Evolutionary conservation across 2,113 vertebrate species (phyloP), one percentile per base, ranked within the genome.

Genomic region (Pachyramphus minor): DNA sequence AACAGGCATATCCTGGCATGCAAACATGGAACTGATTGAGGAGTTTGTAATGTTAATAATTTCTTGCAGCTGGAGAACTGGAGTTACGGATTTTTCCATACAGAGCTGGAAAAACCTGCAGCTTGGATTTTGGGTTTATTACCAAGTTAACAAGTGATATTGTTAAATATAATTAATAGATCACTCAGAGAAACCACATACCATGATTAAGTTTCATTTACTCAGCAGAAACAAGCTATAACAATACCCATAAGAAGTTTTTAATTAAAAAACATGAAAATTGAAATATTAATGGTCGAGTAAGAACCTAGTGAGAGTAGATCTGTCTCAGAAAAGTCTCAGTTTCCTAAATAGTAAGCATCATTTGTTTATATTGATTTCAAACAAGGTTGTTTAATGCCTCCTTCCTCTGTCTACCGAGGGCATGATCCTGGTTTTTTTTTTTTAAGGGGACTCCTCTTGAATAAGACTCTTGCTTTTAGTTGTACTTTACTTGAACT

Each of bases 1-100:
- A 87, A 41, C 4, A 78, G 41, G 18, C 9, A 28, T 28, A 35
- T 39, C 17, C 33, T 62, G 9, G 14, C 50, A n/a, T 35, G 18
- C 28, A 72, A 55, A 44, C 21, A 23, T 0, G 0, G 75, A 21
- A 33, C 45, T 45, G 35, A 28, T 24, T 24, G 24, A 2, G 0
- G 50, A 42, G 6, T 44, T 35, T 69, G 22, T 37, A 42, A 37
- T 30, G 55, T 16, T 74, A 41, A 37, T n/a, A 45, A 42, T 47
- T 63, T 52, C 55, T 74, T 79, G 31, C 20, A 84, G 23, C 13
- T 42, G 62, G 28, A 63, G 27, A 30, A 18, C 27, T 63, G 18
- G 39, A 63, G 25, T 41, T 62, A 41, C 12, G 30, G 60, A 62
- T 62, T 60, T 60, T 39, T 60, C 22, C 19, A 12, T 39, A 24